Evolutionary conservation across 1,140 invertebrate species (phyloP).

Genomic region (Heliconius hermathena): DNA sequence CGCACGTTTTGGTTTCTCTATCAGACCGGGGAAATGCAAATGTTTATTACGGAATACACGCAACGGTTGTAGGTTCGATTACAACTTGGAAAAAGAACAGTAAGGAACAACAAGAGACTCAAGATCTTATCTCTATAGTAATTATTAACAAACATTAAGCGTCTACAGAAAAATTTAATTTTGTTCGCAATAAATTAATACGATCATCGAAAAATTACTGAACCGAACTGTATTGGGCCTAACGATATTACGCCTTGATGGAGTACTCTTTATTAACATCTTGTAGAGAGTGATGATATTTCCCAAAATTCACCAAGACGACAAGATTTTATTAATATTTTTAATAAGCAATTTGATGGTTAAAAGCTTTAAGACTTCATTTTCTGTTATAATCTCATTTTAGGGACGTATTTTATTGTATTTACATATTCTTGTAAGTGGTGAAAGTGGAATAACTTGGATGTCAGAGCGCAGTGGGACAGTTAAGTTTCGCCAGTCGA

Average conservation of each 20-base stretch:
- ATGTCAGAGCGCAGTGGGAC: no score
- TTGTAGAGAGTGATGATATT: conserved; percentile 7
- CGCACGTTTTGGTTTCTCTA: no score
- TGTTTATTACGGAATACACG: no score
- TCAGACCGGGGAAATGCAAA: neutral
- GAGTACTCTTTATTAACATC: conserved; percentile 27
- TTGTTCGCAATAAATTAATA: conserved; percentile 28
- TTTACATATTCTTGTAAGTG: neutral
- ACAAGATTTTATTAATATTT: conserved; percentile 4
- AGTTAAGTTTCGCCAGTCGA: no score
- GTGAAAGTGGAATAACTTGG: neutral
- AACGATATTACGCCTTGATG: conserved; percentile 17
- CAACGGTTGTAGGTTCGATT: no score
- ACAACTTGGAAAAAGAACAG: no score
- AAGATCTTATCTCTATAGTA: neutral
- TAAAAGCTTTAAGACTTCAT: conserved; percentile 13
- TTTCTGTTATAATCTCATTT: neutral
- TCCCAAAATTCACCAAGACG: conserved; percentile 6
- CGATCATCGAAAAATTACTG: conserved; percentile 36
- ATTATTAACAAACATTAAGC: neutral
- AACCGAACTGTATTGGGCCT: conserved; percentile 29
- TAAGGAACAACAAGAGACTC: no score
- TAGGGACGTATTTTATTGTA: neutral
- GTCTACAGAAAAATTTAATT: conserved; percentile 31
- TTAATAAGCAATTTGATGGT: conserved; percentile 13